Percentiles rank a stretch among this genome's conserved stretches.
These are phyloP conservation scores for Cheirogaleus major DNA, from an alignment of 2,797 vertebrate genomes.

Conservation along the genomic window DNA sequence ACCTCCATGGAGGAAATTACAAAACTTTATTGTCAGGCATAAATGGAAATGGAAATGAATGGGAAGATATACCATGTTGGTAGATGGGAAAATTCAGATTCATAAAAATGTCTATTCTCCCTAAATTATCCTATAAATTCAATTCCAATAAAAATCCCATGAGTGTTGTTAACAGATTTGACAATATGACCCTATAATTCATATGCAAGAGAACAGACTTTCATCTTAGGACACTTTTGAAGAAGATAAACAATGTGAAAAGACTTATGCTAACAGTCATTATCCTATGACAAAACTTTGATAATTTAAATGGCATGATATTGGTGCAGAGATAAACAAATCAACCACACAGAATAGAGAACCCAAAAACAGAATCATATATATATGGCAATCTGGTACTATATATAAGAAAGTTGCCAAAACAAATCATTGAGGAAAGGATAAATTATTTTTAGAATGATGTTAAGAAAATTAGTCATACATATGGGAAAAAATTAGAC, in stretches of 20 bases:
- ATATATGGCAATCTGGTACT: neutral
- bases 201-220: neutral
- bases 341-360: slow-evolving; percentile 1
- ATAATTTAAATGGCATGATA: neutral
- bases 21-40: slow-evolving; percentile 35
- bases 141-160: slow-evolving; percentile 29
- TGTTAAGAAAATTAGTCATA: neutral
- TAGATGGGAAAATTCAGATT: neutral
- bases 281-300: neutral
- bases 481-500: neutral
- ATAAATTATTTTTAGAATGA: neutral
- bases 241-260: neutral
- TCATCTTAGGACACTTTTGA: slow-evolving; percentile 18
- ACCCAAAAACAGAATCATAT: neutral
- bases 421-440: neutral
- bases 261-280: neutral
- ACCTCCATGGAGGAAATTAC: neutral
- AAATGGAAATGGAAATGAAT: slow-evolving; percentile 25
- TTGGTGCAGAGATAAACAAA: neutral
- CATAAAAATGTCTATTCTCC: slow-evolving; percentile 16
- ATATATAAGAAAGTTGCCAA: neutral
- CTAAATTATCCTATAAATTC: slow-evolving; percentile 35
- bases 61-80: neutral
- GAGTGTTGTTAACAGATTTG: neutral
- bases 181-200: neutral